Conservation (phyloP, 2,113 vertebrate genomes). For the Tilapia sparmanii region DNA sequence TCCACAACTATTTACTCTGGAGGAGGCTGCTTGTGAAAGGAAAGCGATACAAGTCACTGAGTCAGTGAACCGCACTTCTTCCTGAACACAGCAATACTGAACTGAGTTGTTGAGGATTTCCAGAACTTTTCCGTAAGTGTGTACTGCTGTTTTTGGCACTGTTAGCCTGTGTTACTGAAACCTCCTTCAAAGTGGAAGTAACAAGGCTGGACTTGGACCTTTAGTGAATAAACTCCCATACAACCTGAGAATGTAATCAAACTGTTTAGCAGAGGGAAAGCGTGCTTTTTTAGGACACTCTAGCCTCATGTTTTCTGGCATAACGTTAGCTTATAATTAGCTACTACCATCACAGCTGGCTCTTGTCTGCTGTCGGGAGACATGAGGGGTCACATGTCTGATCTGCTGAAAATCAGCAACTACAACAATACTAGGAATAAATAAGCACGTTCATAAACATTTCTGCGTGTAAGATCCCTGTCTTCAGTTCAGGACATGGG, state of each 20-base stretch:
- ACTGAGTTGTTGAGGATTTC: not conserved
- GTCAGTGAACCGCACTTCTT: not conserved
- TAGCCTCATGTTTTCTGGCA: not conserved
- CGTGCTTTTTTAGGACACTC: not conserved
- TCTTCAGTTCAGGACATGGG: not conserved
- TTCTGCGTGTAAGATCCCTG: not conserved
- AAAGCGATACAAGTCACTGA: not conserved
- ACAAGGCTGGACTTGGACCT: not conserved
- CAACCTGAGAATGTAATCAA: not conserved
- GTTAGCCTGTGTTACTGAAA: not conserved
- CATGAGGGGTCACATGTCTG: not conserved
- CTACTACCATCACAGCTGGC: not conserved
- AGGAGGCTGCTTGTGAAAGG: not conserved
- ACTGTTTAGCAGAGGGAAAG: not conserved
- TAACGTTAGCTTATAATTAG: not conserved
- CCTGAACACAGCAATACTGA: not conserved
- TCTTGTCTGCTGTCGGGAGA: not conserved
- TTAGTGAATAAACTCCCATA: not conserved
- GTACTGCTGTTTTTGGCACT: not conserved
- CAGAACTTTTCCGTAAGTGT: not conserved
- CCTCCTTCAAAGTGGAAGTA: not conserved
- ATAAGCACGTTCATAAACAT: not conserved
- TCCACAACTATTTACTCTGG: not conserved
- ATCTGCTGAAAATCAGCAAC: not conserved
- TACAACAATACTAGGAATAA: not conserved